Evolutionary conservation across 2,888 invertebrate genomes (phyloP).

Genomic region (Stenurella melanura): DNA sequence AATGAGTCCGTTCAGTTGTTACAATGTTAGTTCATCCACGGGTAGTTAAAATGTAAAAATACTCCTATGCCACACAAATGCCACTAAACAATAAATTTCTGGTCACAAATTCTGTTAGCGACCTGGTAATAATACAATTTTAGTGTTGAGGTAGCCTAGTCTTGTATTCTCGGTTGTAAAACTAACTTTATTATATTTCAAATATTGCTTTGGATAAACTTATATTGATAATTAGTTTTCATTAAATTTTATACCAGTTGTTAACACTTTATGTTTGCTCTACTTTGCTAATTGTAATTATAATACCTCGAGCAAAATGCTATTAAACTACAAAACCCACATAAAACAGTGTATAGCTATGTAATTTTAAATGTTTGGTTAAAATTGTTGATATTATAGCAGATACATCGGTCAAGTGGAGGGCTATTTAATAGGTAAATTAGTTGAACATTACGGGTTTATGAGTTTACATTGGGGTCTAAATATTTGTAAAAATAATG

Average conservation of each 20-base stretch:
- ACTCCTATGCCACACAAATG: conserved; percentile 13
- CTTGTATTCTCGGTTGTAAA: conserved; percentile 27
- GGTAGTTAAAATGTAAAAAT: conserved; percentile 16
- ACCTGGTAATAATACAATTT: conserved; percentile 27
- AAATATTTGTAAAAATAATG: conserved; percentile 34
- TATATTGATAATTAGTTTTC: conserved; percentile 42
- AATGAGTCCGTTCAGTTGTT: background rate
- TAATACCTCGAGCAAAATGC: conserved; percentile 34
- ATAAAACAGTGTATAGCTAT: conserved; percentile 34
- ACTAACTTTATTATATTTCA: conserved; percentile 34
- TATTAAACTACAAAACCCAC: conserved; percentile 31
- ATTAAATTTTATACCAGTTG: conserved; percentile 40
- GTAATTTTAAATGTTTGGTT: conserved; percentile 33
- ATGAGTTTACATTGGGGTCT: conserved; percentile 30
- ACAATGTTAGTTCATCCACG: conserved; percentile 11
- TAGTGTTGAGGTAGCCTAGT: background rate
- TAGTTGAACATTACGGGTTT: conserved; percentile 24
- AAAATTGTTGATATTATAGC: conserved; percentile 35
- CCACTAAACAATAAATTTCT: conserved; percentile 32
- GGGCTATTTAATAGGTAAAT: conserved; percentile 32
- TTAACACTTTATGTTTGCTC: conserved; percentile 45
- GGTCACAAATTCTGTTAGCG: conserved; percentile 32
- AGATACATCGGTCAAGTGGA: conserved; percentile 33
- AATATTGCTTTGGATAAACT: conserved; percentile 31
- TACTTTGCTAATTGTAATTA: conserved; percentile 41